Conservation (phyloP, 2,888 invertebrate species). For the Sphaerophoria rueppellii region DNA sequence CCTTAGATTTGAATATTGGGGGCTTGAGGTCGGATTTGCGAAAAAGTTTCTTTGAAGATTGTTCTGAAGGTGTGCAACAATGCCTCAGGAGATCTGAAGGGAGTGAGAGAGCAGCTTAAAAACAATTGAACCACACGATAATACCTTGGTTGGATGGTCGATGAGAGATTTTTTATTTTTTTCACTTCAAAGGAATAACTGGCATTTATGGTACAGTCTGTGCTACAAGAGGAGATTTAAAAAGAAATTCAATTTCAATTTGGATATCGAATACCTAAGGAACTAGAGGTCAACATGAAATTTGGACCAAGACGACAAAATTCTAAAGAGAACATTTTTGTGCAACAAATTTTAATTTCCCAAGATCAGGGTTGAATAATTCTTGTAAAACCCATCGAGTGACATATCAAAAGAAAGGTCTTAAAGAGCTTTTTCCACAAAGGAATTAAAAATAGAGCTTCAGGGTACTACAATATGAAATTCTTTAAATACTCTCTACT, state of each 20-base stretch:
- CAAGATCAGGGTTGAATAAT: no score
- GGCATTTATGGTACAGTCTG: slow-evolving; percentile 50
- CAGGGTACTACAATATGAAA: background rate
- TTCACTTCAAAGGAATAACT: slow-evolving; percentile 32
- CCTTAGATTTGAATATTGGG: slow-evolving; percentile 59
- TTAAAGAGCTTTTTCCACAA: no score
- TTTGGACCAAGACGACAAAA: no score
- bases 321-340: no score
- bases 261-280: no score
- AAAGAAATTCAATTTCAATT: no score
- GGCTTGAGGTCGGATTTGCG: slow-evolving; percentile 14
- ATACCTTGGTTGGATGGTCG: slow-evolving; percentile 39
- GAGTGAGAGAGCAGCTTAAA: slow-evolving; percentile 1
- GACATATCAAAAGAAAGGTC: no score
- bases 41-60: slow-evolving; percentile 39
- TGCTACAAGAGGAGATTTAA: background rate
- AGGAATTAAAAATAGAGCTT: no score
- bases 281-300: no score
- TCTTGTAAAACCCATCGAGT: no score
- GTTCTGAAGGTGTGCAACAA: slow-evolving; percentile 52
- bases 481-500: background rate
- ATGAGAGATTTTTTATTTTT: background rate
- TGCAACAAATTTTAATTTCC: no score
- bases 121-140: slow-evolving; percentile 61
- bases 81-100: background rate